Evolutionary conservation across 2,888 invertebrate genomes (phyloP).

Genomic region (Drosophila macrospina): DNA sequence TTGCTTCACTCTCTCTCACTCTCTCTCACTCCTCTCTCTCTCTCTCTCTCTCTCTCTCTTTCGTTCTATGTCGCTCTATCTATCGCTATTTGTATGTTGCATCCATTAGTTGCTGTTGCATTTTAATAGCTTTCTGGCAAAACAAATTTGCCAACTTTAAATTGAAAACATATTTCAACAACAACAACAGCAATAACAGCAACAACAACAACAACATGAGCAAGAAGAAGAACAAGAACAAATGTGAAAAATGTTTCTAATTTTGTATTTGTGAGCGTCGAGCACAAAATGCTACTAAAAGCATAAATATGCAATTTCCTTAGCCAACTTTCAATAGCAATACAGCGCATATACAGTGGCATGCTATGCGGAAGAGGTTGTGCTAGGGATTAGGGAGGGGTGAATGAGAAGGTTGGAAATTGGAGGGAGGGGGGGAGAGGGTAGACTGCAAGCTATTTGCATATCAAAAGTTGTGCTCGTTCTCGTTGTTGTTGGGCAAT

Average conservation of each 20-base stretch:
- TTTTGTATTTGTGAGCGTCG: constrained; percentile 20
- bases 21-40: background rate
- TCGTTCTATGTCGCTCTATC: background rate
- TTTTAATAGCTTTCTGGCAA: constrained; percentile 60
- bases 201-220: constrained; percentile 8
- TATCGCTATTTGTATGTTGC: constrained; percentile 4
- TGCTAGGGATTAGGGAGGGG: background rate
- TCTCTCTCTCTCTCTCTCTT: background rate
- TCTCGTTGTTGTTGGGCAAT: constrained; percentile 45
- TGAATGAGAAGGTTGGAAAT: too few relatives aligned
- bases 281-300: constrained; percentile 33
- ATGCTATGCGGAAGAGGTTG: too few relatives aligned
- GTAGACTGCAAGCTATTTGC: constrained; percentile 65
- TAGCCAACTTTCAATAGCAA: constrained; percentile 48
- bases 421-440: background rate
- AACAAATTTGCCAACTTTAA: constrained; percentile 69
- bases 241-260: constrained; percentile 49
- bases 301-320: constrained; percentile 76
- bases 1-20: background rate
- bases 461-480: constrained; percentile 64
- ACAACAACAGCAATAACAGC: constrained; percentile 27
- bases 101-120: constrained; percentile 54
- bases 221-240: too few relatives aligned
- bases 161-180: constrained; percentile 74
- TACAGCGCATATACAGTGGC: background rate